Evolutionary conservation across 2,797 vertebrate genomes (phyloP), one percentile per base, ranked within the genome.

Genomic region (Denticeps clupeoides): DNA sequence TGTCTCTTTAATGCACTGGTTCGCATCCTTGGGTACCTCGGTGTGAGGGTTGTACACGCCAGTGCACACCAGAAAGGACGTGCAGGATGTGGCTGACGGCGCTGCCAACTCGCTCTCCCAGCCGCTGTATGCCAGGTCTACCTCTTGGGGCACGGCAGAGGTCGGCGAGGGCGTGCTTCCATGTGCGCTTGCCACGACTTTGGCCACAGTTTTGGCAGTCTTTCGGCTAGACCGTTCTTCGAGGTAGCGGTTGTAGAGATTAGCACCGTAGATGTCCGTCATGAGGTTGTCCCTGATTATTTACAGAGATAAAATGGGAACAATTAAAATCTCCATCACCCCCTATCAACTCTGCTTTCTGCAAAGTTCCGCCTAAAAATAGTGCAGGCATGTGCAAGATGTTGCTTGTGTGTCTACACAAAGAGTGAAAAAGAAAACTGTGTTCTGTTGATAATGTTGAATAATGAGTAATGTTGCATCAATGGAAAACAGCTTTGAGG

Each of bases 241-340:
- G 42, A 93, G 83, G 74, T 82, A 87, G 41, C 83, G 85, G 65
- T 89, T 87, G 74, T 89, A 94, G 22, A 89, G 78, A 68, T 93
- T 93, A 7, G 90, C 89, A 10, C 91, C 91, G 1, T 89, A 94
- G 47, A 94, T 78, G 5, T 91, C 91, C 0, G 89, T 91, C 87
- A 89, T 89, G 43, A 87, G 54, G 22, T 94, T 94, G 69, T 93
- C 91, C 8, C 90, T 94, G 62, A 11, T 50, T n/a, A n/a, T n/a
- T n/a, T n/a, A n/a, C n/a, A n/a, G n/a, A n/a, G n/a, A n/a, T n/a
- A n/a, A n/a, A n/a, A n/a, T n/a, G n/a, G n/a, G n/a, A n/a, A n/a
- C n/a, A n/a, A n/a, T n/a, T n/a, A n/a, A n/a, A n/a, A n/a, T n/a
- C n/a, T n/a, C n/a, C n/a, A n/a, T n/a, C n/a, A n/a, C n/a, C n/a